Evolutionary conservation across 1,140 invertebrate species (phyloP), one percentile per base, ranked within the genome.

Genomic region (Brachionus asplanchnoidis): DNA sequence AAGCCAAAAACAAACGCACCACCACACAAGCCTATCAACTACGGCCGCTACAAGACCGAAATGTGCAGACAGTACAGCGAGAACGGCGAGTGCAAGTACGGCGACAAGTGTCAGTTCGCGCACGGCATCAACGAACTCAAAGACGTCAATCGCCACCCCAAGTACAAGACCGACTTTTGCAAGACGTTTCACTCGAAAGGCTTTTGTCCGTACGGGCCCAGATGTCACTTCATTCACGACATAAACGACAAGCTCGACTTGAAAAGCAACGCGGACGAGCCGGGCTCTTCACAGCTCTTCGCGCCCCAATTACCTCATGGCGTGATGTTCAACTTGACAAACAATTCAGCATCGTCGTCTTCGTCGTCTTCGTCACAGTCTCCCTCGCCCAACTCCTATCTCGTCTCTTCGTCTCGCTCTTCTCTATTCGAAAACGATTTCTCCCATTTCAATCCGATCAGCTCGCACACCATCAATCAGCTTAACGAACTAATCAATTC

Each of bases 151-250:
- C 77, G 87, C 8, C 86, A 87, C 82, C 86, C 86, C 4, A 87
- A 87, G 75, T 87, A 86, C 73, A 87, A 87, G 65, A 87, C 87
- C 7, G 85, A 87, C 66, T 85, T 80, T 32, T 87, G 87, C 70
- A 79, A 84, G 42, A 85, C 86, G 11, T 87, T 86, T 85, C 86
- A 87, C 70, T 80, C 85, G 20, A 85, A 73, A 26, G 87, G 87
- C 23, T 86, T 85, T 50, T 87, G 87, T 84, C 85, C 85, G 20
- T 87, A 86, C 78, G 87, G 87, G 9, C 86, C 86, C 17, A 56
- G 87, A 20, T 87, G 87, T 66, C 85, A 84, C n/a, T 87, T 86
- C 82, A 85, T 87, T 36, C 87, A 87, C 46, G 70, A 84, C 32
- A 9, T 66, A 17, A 82, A 36, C 53, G 79, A 82, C 17, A 82